Evolutionary conservation across 2,797 vertebrate genomes (phyloP).

Genomic region (Microcaecilia unicolor): DNA sequence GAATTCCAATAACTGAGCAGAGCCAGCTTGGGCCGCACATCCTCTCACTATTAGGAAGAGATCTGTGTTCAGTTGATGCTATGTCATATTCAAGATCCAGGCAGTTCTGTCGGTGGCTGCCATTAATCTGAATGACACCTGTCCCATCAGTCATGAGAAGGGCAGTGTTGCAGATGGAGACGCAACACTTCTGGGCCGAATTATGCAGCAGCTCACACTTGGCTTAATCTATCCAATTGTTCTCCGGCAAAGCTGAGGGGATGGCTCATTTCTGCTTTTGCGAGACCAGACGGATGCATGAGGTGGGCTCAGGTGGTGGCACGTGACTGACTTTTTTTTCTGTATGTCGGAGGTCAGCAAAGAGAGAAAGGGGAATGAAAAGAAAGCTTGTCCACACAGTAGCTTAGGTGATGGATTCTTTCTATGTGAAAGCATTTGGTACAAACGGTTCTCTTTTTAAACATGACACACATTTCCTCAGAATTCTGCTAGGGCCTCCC

Average conservation of each 20-base stretch:
- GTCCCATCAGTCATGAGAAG: conserved; percentile 73
- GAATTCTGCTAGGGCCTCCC: too few species aligned
- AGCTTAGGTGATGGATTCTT: background rate
- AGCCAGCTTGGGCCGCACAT: background rate
- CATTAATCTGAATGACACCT: conserved; percentile 73
- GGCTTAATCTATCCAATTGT: conserved; percentile 51
- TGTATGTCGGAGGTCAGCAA: conserved; percentile 4
- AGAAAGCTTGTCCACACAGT: fast-evolving
- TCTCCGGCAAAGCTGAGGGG: conserved; percentile 39
- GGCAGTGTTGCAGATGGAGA: conserved; percentile 73
- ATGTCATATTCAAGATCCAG: conserved; percentile 21
- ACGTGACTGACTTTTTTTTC: conserved; percentile 7
- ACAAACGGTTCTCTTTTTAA: too few species aligned
- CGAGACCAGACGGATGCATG: conserved; percentile 40
- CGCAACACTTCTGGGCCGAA: conserved; percentile 66
- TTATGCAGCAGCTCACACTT: conserved; percentile 50
- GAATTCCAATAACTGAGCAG: conserved; percentile 1
- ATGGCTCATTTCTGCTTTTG: conserved; percentile 33
- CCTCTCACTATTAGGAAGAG: background rate
- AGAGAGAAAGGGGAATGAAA: background rate
- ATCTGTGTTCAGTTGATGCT: conserved; percentile 15
- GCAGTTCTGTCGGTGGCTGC: conserved; percentile 51
- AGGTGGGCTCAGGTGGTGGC: conserved; percentile 59
- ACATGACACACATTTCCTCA: too few species aligned
- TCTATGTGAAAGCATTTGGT: background rate